A percentile compares a stretch with the other conserved stretches of the same genome.
These are phyloP conservation scores for Limnothrissa miodon DNA, from an alignment of 2,113 vertebrate genomes.

Conservation along the genomic window DNA sequence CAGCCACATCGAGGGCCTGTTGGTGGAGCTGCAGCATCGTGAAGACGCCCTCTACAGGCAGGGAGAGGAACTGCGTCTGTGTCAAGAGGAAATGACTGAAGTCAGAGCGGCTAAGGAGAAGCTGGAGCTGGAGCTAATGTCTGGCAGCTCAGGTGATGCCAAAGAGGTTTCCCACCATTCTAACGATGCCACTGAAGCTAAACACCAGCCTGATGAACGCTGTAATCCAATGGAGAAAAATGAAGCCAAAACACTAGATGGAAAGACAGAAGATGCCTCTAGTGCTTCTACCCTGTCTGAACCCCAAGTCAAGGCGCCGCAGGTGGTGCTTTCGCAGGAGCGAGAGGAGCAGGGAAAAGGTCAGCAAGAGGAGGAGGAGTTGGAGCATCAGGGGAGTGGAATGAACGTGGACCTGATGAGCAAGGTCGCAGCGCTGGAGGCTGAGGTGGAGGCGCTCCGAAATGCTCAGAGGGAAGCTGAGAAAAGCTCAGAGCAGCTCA, in stretches of 20 bases:
- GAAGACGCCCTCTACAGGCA: conserved; percentile 61
- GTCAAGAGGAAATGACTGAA: conserved; percentile 49
- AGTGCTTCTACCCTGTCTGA: background rate
- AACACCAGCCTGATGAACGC: background rate
- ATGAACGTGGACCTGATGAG: too few relatives aligned
- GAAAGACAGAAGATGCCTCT: background rate
- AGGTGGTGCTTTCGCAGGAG: too few relatives aligned
- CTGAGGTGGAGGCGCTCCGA: too few relatives aligned
- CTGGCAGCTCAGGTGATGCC: background rate
- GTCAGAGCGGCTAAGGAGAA: conserved; percentile 41
- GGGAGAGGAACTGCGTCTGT: conserved; percentile 58
- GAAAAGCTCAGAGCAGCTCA: background rate
- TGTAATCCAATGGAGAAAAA: background rate
- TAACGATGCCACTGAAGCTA: background rate
- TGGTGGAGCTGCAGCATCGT: conserved; percentile 69
- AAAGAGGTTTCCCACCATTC: background rate
- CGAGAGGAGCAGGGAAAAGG: too few relatives aligned
- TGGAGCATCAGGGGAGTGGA: too few relatives aligned
- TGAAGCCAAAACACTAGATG: conserved; percentile 2
- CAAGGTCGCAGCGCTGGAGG: too few relatives aligned
- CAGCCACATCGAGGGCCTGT: conserved; percentile 69
- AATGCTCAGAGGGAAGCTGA: too few relatives aligned
- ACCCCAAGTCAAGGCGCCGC: too few relatives aligned
- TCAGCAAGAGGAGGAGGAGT: too few relatives aligned
- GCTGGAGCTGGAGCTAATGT: background rate